Percentiles rank a stretch among this genome's conserved stretches.
These are phyloP conservation scores for Delphinapterus leucas DNA, from an alignment of 2,113 vertebrate genomes.

Conservation along the genomic window DNA sequence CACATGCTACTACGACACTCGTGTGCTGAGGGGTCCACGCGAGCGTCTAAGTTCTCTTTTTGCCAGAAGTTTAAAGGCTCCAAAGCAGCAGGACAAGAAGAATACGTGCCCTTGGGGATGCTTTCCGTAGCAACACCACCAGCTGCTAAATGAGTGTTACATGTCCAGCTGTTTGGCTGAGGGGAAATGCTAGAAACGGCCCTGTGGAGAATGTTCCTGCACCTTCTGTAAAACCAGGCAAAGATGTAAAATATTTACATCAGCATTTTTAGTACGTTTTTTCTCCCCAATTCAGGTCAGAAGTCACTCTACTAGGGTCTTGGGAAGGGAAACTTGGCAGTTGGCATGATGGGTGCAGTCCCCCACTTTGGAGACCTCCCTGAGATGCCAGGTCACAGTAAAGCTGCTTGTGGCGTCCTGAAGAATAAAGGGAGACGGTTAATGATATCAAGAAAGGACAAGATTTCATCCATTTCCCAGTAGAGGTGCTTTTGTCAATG, in stretches of 20 bases:
- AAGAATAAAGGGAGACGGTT: not conserved
- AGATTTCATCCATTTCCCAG: not conserved
- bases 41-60: not conserved
- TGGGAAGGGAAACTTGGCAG: not conserved
- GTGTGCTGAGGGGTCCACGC: not conserved
- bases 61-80: not conserved
- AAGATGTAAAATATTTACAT: not conserved
- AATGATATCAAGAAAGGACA: not conserved
- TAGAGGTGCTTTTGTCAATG: not conserved
- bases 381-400: not conserved
- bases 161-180: no score
- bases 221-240: not conserved
- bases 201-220: not conserved
- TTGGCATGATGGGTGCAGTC: no score
- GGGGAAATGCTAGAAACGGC: not conserved
- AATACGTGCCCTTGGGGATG: not conserved
- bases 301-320: not conserved
- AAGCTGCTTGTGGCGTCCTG: not conserved
- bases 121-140: not conserved
- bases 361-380: not conserved
- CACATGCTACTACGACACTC: not conserved
- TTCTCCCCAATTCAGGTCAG: not conserved
- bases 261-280: not conserved
- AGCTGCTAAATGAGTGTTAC: no score
- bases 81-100: not conserved